Percentiles rank a stretch among this genome's conserved stretches.
Evolutionary conservation across 2,797 vertebrate genomes (phyloP).

Genomic region (Danio albolineatus): DNA sequence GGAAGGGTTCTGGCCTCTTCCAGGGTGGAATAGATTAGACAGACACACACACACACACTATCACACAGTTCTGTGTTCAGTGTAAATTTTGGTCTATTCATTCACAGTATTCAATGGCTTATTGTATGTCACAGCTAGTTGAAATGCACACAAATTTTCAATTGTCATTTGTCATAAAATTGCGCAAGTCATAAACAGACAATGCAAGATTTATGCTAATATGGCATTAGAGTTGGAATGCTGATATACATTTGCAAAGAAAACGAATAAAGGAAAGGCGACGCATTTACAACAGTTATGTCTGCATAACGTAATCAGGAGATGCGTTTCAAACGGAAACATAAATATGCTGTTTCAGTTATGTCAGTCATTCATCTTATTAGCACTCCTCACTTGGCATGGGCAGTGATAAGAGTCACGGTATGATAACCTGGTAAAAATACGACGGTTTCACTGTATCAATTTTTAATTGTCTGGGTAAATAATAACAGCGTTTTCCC

Average conservation of each 20-base stretch:
- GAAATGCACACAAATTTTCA: not conserved
- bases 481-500: no score
- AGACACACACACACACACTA: slow-evolving; percentile 2
- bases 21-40: slow-evolving; percentile 38
- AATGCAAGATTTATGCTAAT: not conserved
- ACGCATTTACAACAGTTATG: not conserved
- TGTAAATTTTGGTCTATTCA: slow-evolving; percentile 35
- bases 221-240: not conserved
- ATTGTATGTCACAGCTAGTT: slow-evolving; percentile 24
- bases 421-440: no score
- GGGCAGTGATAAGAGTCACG: no score
- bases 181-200: not conserved
- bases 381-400: not conserved
- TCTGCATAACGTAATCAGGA: not conserved
- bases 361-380: not conserved
- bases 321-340: not conserved
- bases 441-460: no score
- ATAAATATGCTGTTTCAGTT: not conserved
- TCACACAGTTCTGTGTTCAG: slow-evolving; percentile 17
- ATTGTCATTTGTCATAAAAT: slow-evolving; percentile 17
- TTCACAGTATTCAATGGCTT: slow-evolving; percentile 27
- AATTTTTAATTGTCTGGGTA: no score
- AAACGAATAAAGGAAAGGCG: not conserved
- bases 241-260: not conserved
- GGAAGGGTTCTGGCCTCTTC: slow-evolving; percentile 20